phyloP scores from a whole-genome alignment of 2,113 vertebrate genomes.

The Mobula birostris region DNA sequence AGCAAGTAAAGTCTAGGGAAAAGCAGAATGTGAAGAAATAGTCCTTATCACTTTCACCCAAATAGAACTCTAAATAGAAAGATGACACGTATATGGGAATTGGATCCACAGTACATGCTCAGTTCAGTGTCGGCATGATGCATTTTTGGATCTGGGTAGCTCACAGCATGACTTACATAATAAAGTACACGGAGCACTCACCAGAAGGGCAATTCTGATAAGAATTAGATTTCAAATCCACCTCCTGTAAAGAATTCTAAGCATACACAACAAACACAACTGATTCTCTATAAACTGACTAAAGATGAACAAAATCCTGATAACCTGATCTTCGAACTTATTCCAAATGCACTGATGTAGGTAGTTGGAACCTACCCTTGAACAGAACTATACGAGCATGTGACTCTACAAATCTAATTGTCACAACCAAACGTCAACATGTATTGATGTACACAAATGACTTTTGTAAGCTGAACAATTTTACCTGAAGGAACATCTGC shows the following conservation, averaged over 20 bases:
- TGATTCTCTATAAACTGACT: neutral
- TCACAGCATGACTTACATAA: conserved; percentile 25
- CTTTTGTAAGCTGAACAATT: neutral
- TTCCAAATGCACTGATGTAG: neutral
- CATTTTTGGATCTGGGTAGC: conserved; percentile 32
- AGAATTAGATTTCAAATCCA: conserved; percentile 36
- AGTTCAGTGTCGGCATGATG: conserved; percentile 19
- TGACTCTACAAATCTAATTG: neutral
- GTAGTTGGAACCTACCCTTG: neutral
- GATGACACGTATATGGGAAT: conserved; percentile 33
- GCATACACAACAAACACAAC: conserved; percentile 26
- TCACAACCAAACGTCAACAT: neutral
- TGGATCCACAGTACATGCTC: conserved; percentile 29
- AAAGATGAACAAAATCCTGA: neutral
- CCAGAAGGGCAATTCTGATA: conserved; percentile 35
- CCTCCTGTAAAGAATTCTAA: conserved; percentile 26
- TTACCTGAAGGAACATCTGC: neutral
- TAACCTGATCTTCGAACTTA: neutral
- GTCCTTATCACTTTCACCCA: conserved; percentile 81
- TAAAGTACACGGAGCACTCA: conserved; percentile 30
- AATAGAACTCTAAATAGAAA: conserved; percentile 63
- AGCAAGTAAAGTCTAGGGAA: conserved; percentile 72
- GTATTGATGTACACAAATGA: neutral
- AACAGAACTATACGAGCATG: neutral
- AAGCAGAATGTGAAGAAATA: conserved; percentile 75